Base-by-base conservation (phyloP, 2,888 invertebrate genomes). In the Anagyrus pseudococci region DNA sequence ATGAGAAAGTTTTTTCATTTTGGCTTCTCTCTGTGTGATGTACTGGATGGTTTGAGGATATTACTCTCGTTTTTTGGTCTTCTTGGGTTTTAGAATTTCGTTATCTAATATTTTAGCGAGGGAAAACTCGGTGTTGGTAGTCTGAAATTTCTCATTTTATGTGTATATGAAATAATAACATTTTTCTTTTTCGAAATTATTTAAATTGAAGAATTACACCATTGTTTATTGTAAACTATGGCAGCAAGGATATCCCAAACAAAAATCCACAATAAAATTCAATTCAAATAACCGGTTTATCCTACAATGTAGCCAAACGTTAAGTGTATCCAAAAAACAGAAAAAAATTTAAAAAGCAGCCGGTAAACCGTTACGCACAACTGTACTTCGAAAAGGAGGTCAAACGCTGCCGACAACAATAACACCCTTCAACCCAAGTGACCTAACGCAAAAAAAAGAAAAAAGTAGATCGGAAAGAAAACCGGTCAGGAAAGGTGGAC, bases 1-100 rank as follows among this genome's bases (percentile, higher is more conserved):
- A n/a, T n/a, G n/a, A 1, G 13, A 52, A 50, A 56, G 26, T 59
- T 64, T 50, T 52, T 61, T 55, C 50, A 55, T 61, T 61, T 55
- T 22, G 33, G 33, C 33, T 37, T 15, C 33, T 10, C 33, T 37
- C 33, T n/a, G n/a, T n/a, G n/a, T n/a, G n/a, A n/a, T n/a, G n/a
- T n/a, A n/a, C n/a, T n/a, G n/a, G n/a, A n/a, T n/a, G n/a, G n/a
- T n/a, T n/a, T n/a, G n/a, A n/a, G n/a, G n/a, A n/a, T n/a, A n/a
- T n/a, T n/a, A n/a, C n/a, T n/a, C n/a, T n/a, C n/a, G n/a, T n/a
- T n/a, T n/a, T n/a, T n/a, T n/a, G n/a, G n/a, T n/a, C n/a, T n/a
- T n/a, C n/a, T n/a, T n/a, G n/a, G n/a, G n/a, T n/a, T n/a, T n/a
- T n/a, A n/a, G n/a, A n/a, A n/a, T n/a, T n/a, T n/a, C n/a, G n/a